Percentiles rank a stretch among this genome's conserved stretches.
These are phyloP conservation scores for Delia radicum DNA, from an alignment of 1,140 invertebrate species.

Conservation along the genomic window DNA sequence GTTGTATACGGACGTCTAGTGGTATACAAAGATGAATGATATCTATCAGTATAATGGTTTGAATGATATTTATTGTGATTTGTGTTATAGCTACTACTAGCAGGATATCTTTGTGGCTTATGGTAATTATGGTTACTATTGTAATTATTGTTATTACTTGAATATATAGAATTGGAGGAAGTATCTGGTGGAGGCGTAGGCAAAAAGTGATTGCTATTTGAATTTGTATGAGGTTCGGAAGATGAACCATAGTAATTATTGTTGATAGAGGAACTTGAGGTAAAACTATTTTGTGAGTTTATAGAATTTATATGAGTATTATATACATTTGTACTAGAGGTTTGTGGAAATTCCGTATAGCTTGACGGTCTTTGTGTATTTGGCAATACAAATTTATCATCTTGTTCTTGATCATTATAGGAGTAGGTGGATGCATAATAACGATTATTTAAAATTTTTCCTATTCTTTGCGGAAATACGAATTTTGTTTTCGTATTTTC, in stretches of 20 bases:
- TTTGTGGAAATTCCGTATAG: background rate
- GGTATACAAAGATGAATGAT: constrained; percentile 26
- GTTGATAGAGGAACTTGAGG: background rate
- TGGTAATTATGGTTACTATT: background rate
- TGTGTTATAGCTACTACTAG: too few relatives aligned
- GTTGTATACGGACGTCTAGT: constrained; percentile 14
- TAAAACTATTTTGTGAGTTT: background rate
- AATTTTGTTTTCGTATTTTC: constrained; percentile 35
- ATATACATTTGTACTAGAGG: background rate
- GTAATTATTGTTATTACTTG: background rate
- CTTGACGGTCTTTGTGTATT: constrained; percentile 1
- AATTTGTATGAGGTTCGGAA: background rate
- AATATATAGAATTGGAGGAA: background rate
- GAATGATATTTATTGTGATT: background rate
- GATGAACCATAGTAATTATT: constrained; percentile 9
- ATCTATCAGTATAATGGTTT: constrained; percentile 39
- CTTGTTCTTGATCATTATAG: constrained; percentile 29
- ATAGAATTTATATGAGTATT: constrained; percentile 5
- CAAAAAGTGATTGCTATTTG: constrained; percentile 2
- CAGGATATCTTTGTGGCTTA: background rate
- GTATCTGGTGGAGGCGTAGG: background rate
- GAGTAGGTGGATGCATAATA: constrained; percentile 45
- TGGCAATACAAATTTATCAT: constrained; percentile 38
- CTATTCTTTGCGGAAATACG: constrained; percentile 29
- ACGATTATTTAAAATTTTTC: constrained; percentile 44